Conservation (phyloP, 1,140 invertebrate species). For the Panagrolaimus sp. region DNA sequence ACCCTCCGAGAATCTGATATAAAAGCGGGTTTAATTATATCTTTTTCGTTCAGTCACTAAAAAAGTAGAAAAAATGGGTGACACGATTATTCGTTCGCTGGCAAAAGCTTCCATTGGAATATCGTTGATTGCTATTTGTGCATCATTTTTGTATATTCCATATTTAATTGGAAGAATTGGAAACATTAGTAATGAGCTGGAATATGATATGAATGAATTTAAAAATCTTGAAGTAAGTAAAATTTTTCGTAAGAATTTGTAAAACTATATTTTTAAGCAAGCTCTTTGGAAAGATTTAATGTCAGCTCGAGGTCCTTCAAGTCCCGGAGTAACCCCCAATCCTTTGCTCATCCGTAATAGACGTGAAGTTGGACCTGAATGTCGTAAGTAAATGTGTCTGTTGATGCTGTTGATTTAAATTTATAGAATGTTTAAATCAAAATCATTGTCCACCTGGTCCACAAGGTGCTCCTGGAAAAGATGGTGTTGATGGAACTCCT, state of each 20-base stretch:
- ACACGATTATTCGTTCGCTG: background rate
- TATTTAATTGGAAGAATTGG: background rate
- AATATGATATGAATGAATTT: background rate
- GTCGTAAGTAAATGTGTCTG: no score
- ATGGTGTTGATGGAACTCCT: background rate
- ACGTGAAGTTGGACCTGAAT: conserved; percentile 1
- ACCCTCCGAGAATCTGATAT: no score
- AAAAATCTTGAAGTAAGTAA: background rate
- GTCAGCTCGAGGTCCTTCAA: background rate
- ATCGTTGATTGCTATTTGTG: background rate
- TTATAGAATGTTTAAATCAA: background rate
- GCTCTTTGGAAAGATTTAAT: conserved; percentile 7
- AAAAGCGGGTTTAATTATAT: no score
- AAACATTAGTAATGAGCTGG: background rate
- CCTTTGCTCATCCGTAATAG: background rate
- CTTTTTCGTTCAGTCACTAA: no score
- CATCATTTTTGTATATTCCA: conserved; percentile 4
- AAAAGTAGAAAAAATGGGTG: no score
- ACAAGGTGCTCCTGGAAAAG: background rate
- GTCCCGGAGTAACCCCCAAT: background rate
- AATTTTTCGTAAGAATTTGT: no score
- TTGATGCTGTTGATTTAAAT: no score
- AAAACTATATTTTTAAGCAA: background rate
- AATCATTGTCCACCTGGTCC: background rate
- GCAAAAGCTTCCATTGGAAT: background rate